Percentiles rank a stretch among this genome's conserved stretches.
These are phyloP conservation scores for Drosophila mayaguana DNA, from an alignment of 2,888 invertebrate genomes.

Conservation along the genomic window DNA sequence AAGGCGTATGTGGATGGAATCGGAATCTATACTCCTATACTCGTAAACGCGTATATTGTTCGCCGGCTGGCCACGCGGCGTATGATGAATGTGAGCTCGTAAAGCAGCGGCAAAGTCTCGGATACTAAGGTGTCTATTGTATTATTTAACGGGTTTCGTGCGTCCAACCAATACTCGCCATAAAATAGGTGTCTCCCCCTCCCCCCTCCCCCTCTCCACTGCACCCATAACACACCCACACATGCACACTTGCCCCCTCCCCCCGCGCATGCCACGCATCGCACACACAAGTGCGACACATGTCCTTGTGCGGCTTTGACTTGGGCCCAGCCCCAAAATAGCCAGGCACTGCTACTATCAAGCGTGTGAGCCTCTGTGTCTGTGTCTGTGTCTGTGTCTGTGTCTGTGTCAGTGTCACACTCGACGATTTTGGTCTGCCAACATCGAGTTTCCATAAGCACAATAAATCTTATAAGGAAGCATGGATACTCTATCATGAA, in stretches of 20 bases:
- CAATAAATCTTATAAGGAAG: too few relatives aligned
- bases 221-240: not conserved
- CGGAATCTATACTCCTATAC: constrained; percentile 5
- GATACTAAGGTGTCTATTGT: constrained; percentile 68
- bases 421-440: constrained; percentile 68
- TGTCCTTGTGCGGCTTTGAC: constrained; percentile 74
- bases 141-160: constrained; percentile 64
- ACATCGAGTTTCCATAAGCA: constrained; percentile 20
- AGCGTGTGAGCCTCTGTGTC: constrained; percentile 34
- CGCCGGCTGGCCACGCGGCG: constrained; percentile 23
- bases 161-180: constrained; percentile 37
- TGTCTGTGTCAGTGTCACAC: constrained; percentile 57
- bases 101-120: constrained; percentile 50
- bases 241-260: not conserved
- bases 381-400: not conserved
- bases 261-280: constrained; percentile 6
- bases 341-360: constrained; percentile 40
- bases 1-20: constrained; percentile 5
- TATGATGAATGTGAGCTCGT: constrained; percentile 60
- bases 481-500: not conserved
- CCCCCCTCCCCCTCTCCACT: constrained; percentile 1
- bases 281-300: constrained; percentile 58
- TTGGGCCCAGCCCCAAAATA: constrained; percentile 67
- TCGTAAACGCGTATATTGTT: not conserved
- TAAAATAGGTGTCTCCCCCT: constrained; percentile 42